Base-by-base conservation (phyloP, 2,113 vertebrate species). In the Osmerus eperlanus region DNA sequence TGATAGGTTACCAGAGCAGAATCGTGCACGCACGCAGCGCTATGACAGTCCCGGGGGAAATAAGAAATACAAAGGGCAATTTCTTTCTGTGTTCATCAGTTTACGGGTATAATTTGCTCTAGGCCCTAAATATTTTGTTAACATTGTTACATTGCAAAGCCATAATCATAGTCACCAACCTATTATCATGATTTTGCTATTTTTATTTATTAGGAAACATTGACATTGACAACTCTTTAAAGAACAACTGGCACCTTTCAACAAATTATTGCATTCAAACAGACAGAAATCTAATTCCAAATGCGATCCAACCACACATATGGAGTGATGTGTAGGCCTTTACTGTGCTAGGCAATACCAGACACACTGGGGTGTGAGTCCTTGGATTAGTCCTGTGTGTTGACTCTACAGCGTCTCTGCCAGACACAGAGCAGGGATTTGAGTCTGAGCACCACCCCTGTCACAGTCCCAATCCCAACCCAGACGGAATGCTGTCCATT, bases 361-460 rank as follows among this genome's bases (percentile, higher is more conserved):
- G 15, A 56, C 55, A 56, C 55, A 56, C 51, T 72, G 60, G 65
- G 59, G 68, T 56, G 68, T 75, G 67, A 71, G 61, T 72, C 47
- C 71, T 29, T 72, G 66, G 74, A n/a, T 66, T 32, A 21, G 54
- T 79, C 80, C 73, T 78, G 71, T 21, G 71, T 64, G 78, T 62
- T 23, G 60, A 23, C 21, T 23, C 25, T 28, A 28, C 32, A 5
- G 5, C 14, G 23, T 82, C 72, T 87, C 72, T 62, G 78, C 81
- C 85, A 88, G 86, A 88, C 85, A 82, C 82, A 74, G 85, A 87
- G 84, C 84, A 84, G 85, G 84, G 87, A 87, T 88, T 90, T 87
- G 78, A 81, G 74, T 86, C 85, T 87, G 81, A 84, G 84, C 76
- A 68, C 71, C 5, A 21, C 63, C 63, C 70, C 55, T 71, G 68